Evolutionary conservation across 2,113 vertebrate genomes (phyloP).

Genomic region (Leptobrachium ailaonicum): DNA sequence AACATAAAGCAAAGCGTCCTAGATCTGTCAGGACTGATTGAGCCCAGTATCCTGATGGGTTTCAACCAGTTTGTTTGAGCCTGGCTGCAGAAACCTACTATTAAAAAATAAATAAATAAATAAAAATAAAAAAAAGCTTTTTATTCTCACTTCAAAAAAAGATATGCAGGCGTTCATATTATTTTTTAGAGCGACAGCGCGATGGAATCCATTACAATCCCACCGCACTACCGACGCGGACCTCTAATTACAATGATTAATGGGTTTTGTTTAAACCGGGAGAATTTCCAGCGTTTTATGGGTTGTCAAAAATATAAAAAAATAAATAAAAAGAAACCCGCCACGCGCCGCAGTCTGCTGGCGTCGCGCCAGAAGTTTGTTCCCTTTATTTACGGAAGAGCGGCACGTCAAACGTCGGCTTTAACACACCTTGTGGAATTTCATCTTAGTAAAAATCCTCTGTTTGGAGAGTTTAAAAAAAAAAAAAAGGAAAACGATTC

Average conservation of each 20-base stretch:
- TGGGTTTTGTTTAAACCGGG: neutral
- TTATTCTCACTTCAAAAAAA: neutral
- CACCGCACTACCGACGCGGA: neutral
- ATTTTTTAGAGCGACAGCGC: neutral
- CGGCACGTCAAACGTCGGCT: neutral
- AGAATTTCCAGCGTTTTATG: neutral
- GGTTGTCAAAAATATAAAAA: neutral
- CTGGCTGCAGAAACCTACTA: no score
- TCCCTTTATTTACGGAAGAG: neutral
- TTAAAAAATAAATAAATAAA: no score
- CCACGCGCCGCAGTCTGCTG: neutral
- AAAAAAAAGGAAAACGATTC: neutral
- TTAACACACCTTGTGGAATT: neutral
- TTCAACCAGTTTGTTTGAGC: neutral
- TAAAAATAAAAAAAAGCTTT: neutral
- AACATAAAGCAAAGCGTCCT: neutral
- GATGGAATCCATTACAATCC: neutral
- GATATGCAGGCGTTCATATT: neutral
- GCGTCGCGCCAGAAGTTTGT: neutral
- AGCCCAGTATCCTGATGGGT: neutral
- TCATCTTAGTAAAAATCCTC: neutral
- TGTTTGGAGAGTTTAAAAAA: neutral
- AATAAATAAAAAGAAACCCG: no score
- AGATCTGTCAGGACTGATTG: neutral
- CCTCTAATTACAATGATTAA: constrained; percentile 8